Evolutionary conservation across 2,113 vertebrate genomes (phyloP).

Genomic region (Hyperoodon ampullatus): DNA sequence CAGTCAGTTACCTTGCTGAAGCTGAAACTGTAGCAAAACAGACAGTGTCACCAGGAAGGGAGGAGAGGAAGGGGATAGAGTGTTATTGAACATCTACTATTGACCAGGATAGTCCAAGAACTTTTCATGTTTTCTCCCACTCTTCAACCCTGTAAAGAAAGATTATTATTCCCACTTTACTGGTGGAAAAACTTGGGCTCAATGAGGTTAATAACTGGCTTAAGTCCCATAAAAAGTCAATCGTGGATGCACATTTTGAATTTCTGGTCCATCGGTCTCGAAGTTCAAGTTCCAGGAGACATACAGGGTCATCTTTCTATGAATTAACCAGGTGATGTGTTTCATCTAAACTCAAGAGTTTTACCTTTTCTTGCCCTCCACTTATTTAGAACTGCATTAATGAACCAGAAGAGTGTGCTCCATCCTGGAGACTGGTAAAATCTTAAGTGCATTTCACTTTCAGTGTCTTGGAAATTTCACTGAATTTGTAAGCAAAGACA

Average conservation of each 20-base stretch:
- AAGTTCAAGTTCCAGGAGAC: not conserved
- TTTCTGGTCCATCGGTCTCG: not conserved
- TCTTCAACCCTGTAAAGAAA: not conserved
- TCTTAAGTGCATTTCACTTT: not conserved
- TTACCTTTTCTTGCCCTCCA: not conserved
- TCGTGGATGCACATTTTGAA: not conserved
- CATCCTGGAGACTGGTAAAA: not conserved
- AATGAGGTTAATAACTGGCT: not conserved
- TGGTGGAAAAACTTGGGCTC: not conserved
- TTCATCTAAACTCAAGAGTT: not conserved
- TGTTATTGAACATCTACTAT: not conserved
- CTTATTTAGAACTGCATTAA: not conserved
- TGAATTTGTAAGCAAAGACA: not conserved
- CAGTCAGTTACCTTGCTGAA: not conserved
- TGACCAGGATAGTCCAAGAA: not conserved
- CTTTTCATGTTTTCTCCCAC: not conserved
- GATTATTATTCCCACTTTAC: not conserved
- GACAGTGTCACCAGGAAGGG: fast-evolving
- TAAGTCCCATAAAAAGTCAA: not conserved
- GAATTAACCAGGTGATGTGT: not conserved
- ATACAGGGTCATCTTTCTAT: not conserved
- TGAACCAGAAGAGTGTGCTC: not conserved
- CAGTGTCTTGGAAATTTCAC: not conserved
- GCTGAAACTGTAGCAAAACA: not conserved
- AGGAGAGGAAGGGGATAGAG: fast-evolving